Base-by-base conservation (phyloP, 2,888 invertebrate species). In the Drosophila merina region DNA sequence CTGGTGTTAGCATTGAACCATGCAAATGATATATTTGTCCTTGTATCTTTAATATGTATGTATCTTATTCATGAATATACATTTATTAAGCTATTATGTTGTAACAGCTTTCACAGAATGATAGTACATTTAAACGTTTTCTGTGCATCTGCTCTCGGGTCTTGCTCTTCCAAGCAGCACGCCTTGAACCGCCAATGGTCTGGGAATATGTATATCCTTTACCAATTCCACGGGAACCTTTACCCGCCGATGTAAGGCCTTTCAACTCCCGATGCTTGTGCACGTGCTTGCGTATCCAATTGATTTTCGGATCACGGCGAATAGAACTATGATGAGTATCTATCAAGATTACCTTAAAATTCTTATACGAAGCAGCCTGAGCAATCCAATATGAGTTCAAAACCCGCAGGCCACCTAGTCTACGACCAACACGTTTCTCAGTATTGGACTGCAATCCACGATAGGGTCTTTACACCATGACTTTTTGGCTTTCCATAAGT, bases 301-400 rank as follows among this genome's bases (percentile, higher is more conserved):
- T 98, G 89, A 97, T 95, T 92, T 98, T 97, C 12, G 99, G 96
- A 92, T 99, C 98, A 79, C 96, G 95, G 76, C 99, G 96, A 91
- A 99, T 97, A 38, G 98, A 97, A 57, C 90, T 91, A 66, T 92
- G 92, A 48, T 91, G 89, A 31, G 89, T 90, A 93, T 99, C 99
- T 75, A 99, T 94, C 72, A 97, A 93, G 91, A 98, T 97, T 20
- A 98, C 96, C 94, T 99, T 99, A 91, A 94, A 99, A 92, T 98
- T 99, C 94, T 99, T 99, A 94, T 98, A 99, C 0, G 98, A 98
- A 57, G 99, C 97, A 92, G 99, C 99, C 91, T 99, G 98, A 40
- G 97, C 98, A 49, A 99, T 98, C 99, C 99, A 99, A 92, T 99
- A 99, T 0, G 99, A 99, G 94, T 97, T 99, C 47, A 99, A 93